These are phyloP conservation scores for Smithornis capensis DNA, from an alignment of 2,113 vertebrate genomes.

Conservation along the genomic window DNA sequence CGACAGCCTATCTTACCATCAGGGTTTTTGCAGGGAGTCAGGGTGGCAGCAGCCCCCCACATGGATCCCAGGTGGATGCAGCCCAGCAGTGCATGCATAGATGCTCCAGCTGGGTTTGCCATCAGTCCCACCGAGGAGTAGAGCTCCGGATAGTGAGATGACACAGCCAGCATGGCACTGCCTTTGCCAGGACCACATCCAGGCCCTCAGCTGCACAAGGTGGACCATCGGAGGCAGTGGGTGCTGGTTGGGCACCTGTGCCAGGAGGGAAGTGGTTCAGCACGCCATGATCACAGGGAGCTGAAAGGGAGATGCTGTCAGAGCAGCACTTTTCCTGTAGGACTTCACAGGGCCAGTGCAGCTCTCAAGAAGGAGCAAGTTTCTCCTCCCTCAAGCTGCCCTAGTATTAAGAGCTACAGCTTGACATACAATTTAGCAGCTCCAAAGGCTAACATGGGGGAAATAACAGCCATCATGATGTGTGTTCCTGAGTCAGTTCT, in stretches of 20 bases:
- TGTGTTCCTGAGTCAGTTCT: neutral
- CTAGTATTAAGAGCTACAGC: neutral
- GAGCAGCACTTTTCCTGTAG: neutral
- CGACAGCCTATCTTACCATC: neutral
- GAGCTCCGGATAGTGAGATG: neutral
- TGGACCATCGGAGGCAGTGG: fast-evolving
- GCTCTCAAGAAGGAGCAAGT: neutral
- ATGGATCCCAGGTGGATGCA: neutral
- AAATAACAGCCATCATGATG: neutral
- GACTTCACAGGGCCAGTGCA: fast-evolving
- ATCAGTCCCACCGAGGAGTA: fast-evolving
- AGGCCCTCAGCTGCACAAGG: neutral
- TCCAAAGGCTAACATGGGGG: neutral
- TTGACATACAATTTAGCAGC: neutral
- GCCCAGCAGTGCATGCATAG: fast-evolving
- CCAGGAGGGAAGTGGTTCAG: neutral
- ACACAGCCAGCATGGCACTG: fast-evolving
- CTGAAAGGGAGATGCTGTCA: neutral
- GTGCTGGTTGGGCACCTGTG: neutral
- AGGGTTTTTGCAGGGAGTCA: fast-evolving
- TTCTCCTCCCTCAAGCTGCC: neutral
- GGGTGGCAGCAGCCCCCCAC: neutral
- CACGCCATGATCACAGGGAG: fast-evolving
- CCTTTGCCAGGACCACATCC: neutral
- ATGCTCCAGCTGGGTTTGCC: neutral